A percentile compares a stretch with the other conserved stretches of the same genome.
Evolutionary conservation across 1,140 invertebrate genomes (phyloP).

Genomic region (Drosophila fuyamai): DNA sequence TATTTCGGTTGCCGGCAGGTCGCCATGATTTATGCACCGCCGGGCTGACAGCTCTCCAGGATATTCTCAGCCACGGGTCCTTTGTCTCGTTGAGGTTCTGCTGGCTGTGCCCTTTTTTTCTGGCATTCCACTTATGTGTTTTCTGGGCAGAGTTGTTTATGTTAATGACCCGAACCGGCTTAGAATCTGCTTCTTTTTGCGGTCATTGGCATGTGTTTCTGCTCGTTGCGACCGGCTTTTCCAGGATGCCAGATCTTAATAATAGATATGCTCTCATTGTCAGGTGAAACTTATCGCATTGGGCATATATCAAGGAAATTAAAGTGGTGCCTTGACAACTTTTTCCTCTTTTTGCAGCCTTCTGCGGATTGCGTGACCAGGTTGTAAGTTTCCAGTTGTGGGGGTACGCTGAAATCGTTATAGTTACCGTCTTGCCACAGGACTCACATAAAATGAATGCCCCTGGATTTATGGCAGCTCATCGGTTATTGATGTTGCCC

Average conservation of each 20-base stretch:
- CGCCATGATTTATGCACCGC: slow-evolving; percentile 73
- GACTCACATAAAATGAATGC: slow-evolving; percentile 36
- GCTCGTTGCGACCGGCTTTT: slow-evolving; percentile 42
- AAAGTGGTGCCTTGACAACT: slow-evolving; percentile 52
- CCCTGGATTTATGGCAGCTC: slow-evolving; percentile 56
- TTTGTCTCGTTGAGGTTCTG: slow-evolving; percentile 46
- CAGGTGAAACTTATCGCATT: slow-evolving; percentile 72
- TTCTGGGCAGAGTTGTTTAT: slow-evolving; percentile 70
- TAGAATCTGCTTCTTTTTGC: slow-evolving; percentile 23
- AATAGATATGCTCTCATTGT: slow-evolving; percentile 72
- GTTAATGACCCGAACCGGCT: slow-evolving; percentile 69
- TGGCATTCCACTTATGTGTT: slow-evolving; percentile 13
- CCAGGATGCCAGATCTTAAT: slow-evolving; percentile 72
- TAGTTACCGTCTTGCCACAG: slow-evolving; percentile 28
- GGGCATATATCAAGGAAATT: slow-evolving; percentile 75
- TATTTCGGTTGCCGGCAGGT: slow-evolving; percentile 37
- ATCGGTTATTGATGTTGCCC: slow-evolving; percentile 66
- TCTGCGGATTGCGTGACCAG: slow-evolving; percentile 25
- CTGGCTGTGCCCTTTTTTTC: slow-evolving; percentile 58
- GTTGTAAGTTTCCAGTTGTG: slow-evolving; percentile 1
- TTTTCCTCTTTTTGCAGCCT: slow-evolving; percentile 9
- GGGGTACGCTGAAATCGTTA: slow-evolving; percentile 33
- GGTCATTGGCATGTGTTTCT: slow-evolving; percentile 76
- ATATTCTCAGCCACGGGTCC: slow-evolving; percentile 25
- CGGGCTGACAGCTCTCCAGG: too few relatives aligned